phyloP scores from a whole-genome alignment of 2,797 vertebrate genomes.

The Scleropages formosus region DNA sequence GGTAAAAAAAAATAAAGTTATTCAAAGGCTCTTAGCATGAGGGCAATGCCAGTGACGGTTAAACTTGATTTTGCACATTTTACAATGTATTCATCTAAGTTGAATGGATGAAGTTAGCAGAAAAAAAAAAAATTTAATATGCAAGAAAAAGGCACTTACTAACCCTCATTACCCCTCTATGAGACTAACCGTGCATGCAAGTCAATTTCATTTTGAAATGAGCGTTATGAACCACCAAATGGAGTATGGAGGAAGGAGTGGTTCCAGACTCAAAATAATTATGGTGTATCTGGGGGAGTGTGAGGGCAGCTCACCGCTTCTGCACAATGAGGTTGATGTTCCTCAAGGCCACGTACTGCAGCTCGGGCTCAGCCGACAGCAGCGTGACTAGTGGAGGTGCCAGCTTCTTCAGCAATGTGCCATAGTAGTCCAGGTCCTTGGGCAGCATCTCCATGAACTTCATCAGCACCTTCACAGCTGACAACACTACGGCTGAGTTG shows the following conservation, averaged over 20 bases:
- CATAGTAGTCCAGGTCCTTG: conserved; percentile 93
- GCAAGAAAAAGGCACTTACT: too few species aligned
- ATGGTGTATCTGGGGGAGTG: not conserved
- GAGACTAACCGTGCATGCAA: too few species aligned
- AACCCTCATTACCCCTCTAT: too few species aligned
- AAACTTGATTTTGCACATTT: too few species aligned
- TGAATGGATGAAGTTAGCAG: too few species aligned
- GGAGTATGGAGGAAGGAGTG: not conserved
- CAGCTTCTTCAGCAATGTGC: conserved; percentile 92
- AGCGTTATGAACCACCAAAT: too few species aligned
- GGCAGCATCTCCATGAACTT: conserved; percentile 98
- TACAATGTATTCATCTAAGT: too few species aligned
- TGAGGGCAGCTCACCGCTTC: conserved; percentile 76
- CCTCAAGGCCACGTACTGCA: conserved; percentile 94
- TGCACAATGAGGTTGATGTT: conserved; percentile 99
- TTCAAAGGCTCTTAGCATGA: too few species aligned
- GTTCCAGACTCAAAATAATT: not conserved
- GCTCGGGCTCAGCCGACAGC: conserved; percentile 90
- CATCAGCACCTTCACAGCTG: conserved; percentile 95
- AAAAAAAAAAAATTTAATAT: too few species aligned
- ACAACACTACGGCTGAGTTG: conserved; percentile 94
- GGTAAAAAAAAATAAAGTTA: too few species aligned
- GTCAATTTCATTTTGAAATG: too few species aligned
- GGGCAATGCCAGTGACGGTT: too few species aligned
- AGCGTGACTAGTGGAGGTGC: conserved; percentile 92